Conservation (phyloP, 2,888 invertebrate genomes). For the Cataglyphis cursor region DNA sequence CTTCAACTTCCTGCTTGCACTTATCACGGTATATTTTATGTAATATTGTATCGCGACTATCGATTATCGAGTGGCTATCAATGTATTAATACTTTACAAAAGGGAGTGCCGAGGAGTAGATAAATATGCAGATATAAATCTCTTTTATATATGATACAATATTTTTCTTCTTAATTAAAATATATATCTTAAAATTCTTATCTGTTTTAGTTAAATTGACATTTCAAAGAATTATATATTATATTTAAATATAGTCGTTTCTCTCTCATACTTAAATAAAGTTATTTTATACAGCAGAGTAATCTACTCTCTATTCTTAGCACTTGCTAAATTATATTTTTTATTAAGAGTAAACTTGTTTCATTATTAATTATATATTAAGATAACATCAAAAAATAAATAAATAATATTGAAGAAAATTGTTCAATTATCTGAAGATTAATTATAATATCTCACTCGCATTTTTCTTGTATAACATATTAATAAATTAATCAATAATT, state of each 20-base stretch:
- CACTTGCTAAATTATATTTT: not conserved
- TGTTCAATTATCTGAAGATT: not conserved
- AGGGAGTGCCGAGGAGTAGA: not conserved
- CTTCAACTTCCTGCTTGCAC: constrained; percentile 40
- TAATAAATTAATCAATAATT: constrained; percentile 54
- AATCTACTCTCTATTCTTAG: not conserved
- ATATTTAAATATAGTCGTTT: not conserved
- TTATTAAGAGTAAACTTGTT: not conserved
- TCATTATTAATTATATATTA: no score
- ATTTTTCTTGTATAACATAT: not conserved
- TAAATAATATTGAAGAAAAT: not conserved
- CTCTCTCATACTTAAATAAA: not conserved
- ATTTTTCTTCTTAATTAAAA: not conserved
- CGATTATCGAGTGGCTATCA: constrained; percentile 23
- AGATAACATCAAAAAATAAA: constrained; percentile 6
- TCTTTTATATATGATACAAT: not conserved
- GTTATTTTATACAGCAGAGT: not conserved
- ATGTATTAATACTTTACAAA: constrained; percentile 17
- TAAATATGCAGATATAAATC: not conserved
- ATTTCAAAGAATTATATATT: not conserved
- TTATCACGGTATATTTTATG: constrained; percentile 41
- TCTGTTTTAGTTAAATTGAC: not conserved
- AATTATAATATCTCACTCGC: no score
- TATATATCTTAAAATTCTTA: not conserved
- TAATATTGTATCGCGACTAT: constrained; percentile 24